These are phyloP conservation scores for Danio aesculapii DNA, from an alignment of 2,797 vertebrate genomes.

Conservation along the genomic window DNA sequence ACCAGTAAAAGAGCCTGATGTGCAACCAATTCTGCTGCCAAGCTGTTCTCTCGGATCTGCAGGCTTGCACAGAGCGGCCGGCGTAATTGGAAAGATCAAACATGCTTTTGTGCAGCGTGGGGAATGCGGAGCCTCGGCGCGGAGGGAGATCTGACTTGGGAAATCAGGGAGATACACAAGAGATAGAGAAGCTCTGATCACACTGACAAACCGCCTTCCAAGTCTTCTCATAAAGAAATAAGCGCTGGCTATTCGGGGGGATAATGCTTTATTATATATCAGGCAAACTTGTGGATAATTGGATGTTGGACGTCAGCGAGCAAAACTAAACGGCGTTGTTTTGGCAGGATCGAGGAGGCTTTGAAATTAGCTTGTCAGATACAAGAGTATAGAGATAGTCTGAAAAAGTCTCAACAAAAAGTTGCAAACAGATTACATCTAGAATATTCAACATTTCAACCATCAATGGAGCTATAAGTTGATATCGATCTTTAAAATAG, in stretches of 20 bases:
- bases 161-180: conserved; percentile 72
- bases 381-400: too few species aligned
- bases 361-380: not conserved
- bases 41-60: conserved; percentile 77
- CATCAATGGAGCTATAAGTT: too few species aligned
- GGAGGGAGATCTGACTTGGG: conserved; percentile 74
- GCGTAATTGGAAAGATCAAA: conserved; percentile 85
- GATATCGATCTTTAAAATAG: too few species aligned
- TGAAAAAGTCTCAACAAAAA: too few species aligned
- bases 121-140: conserved; percentile 74
- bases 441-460: too few species aligned
- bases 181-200: conserved; percentile 62
- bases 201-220: conserved; percentile 49
- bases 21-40: conserved; percentile 78
- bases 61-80: conserved; percentile 72
- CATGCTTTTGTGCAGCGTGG: conserved; percentile 79
- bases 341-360: not conserved
- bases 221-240: conserved; percentile 47
- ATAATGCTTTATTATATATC: conserved; percentile 30
- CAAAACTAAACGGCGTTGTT: not conserved
- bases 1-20: conserved; percentile 81
- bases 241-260: conserved; percentile 24
- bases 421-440: too few species aligned
- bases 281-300: conserved; percentile 29
- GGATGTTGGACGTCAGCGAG: not conserved